Percentiles rank a stretch among this genome's conserved stretches.
These are phyloP conservation scores for Heliconius ismenius DNA, from an alignment of 2,888 invertebrate species.

Conservation along the genomic window DNA sequence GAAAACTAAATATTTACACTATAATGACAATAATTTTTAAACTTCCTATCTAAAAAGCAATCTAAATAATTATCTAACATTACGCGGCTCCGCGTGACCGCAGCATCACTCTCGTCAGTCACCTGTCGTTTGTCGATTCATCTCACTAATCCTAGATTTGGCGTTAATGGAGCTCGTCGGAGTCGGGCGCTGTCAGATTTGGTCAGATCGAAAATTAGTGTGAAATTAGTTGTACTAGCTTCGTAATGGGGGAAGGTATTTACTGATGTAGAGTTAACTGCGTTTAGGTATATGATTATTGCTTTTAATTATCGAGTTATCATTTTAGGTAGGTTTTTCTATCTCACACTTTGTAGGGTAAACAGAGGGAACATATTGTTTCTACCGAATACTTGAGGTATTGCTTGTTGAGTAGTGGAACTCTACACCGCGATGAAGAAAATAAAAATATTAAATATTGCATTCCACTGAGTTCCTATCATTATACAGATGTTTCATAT, in stretches of 20 bases:
- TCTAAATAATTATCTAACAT: constrained; percentile 33
- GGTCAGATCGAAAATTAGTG: constrained; percentile 31
- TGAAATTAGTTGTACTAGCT: not conserved
- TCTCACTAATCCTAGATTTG: constrained; percentile 50
- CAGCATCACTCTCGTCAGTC: constrained; percentile 44
- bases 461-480: too few relatives aligned
- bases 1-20: too few relatives aligned
- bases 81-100: constrained; percentile 40
- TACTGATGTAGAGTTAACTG: not conserved
- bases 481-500: too few relatives aligned
- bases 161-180: constrained; percentile 48
- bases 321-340: too few relatives aligned
- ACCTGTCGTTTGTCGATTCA: constrained; percentile 51
- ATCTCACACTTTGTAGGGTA: too few relatives aligned
- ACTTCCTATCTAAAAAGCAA: too few relatives aligned
- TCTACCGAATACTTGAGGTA: too few relatives aligned
- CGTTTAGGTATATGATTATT: not conserved
- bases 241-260: not conserved
- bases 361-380: too few relatives aligned
- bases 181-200: constrained; percentile 25
- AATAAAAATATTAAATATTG: too few relatives aligned
- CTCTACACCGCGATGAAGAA: too few relatives aligned
- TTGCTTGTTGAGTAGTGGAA: too few relatives aligned
- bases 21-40: too few relatives aligned
- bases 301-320: not conserved